Conservation (phyloP, 2,888 invertebrate species). For the Eurytoma californica region DNA sequence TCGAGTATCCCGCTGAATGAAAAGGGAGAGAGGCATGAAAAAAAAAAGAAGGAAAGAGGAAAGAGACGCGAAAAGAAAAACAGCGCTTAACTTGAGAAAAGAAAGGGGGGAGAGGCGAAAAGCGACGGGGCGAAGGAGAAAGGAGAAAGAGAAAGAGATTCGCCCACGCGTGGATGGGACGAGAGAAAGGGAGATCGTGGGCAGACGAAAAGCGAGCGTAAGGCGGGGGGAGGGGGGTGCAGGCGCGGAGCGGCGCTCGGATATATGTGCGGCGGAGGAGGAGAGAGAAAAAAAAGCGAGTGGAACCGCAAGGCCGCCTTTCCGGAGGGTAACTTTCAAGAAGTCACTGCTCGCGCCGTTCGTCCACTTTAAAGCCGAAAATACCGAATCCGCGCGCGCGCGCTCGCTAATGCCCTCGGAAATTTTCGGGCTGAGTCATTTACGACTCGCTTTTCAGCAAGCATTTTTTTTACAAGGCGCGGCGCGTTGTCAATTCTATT, state of each 20-base stretch:
- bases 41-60: background rate
- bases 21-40: background rate
- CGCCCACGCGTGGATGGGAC: slow-evolving; percentile 21
- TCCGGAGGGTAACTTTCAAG: slow-evolving; percentile 45
- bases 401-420: background rate
- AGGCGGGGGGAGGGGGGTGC: slow-evolving; percentile 15
- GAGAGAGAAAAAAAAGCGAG: slow-evolving; percentile 25
- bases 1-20: background rate
- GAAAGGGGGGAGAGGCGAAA: slow-evolving; percentile 1
- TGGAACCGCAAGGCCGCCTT: slow-evolving; percentile 49
- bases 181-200: slow-evolving; percentile 42
- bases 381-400: slow-evolving; percentile 24
- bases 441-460: background rate
- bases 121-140: slow-evolving; percentile 8
- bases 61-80: slow-evolving; percentile 21
- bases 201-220: slow-evolving; percentile 35
- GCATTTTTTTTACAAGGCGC: too few species aligned
- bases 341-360: slow-evolving; percentile 33
- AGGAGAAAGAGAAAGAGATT: slow-evolving; percentile 2
- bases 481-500: too few species aligned
- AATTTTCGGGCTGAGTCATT: slow-evolving; percentile 32
- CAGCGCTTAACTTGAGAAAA: slow-evolving; percentile 32
- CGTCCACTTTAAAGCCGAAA: slow-evolving; percentile 38
- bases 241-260: background rate
- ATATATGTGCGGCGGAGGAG: background rate